A percentile compares a stretch with the other conserved stretches of the same genome.
These are phyloP conservation scores for Xestobium rufovillosum DNA, from an alignment of 2,888 invertebrate genomes.

Conservation along the genomic window DNA sequence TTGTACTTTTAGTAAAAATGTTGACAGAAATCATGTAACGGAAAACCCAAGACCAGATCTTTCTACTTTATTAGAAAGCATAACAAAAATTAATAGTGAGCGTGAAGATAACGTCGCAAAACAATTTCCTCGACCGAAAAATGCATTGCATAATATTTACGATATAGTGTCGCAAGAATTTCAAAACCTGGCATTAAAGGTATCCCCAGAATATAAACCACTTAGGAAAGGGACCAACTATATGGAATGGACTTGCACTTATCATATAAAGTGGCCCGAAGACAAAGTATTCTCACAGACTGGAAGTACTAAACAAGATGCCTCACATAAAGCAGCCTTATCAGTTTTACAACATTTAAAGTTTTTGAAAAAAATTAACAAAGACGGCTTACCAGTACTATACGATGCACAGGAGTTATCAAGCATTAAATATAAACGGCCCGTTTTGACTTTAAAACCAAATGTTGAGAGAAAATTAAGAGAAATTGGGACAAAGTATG, in stretches of 20 bases:
- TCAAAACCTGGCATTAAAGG: slow-evolving; percentile 35
- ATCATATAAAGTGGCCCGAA: slow-evolving; percentile 53
- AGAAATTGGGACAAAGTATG: slow-evolving; percentile 34
- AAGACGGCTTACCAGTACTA: slow-evolving; percentile 46
- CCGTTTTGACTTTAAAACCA: slow-evolving; percentile 21
- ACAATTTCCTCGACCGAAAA: slow-evolving; percentile 47
- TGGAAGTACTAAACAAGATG: slow-evolving; percentile 48
- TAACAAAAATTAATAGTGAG: too few species aligned
- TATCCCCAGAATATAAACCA: slow-evolving; percentile 39
- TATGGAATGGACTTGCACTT: slow-evolving; percentile 48
- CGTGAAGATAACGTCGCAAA: too few species aligned
- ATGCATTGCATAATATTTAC: slow-evolving; percentile 45
- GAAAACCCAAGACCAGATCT: too few species aligned
- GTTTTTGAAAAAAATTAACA: slow-evolving; percentile 43
- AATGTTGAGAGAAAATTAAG: slow-evolving; percentile 40
- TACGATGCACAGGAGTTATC: slow-evolving; percentile 41
- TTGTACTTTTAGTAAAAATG: too few species aligned
- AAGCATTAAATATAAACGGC: slow-evolving; percentile 34
- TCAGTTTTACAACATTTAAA: slow-evolving; percentile 51
- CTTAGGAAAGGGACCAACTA: slow-evolving; percentile 28
- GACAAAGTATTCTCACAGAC: slow-evolving; percentile 47
- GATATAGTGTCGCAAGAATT: slow-evolving; percentile 43
- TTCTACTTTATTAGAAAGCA: too few species aligned
- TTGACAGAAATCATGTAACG: too few species aligned
- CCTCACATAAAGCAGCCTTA: slow-evolving; percentile 48